Percentiles rank a stretch among this genome's conserved stretches.
These are phyloP conservation scores for Poeciliopsis occidentalis DNA, from an alignment of 2,113 vertebrate species.

Conservation along the genomic window DNA sequence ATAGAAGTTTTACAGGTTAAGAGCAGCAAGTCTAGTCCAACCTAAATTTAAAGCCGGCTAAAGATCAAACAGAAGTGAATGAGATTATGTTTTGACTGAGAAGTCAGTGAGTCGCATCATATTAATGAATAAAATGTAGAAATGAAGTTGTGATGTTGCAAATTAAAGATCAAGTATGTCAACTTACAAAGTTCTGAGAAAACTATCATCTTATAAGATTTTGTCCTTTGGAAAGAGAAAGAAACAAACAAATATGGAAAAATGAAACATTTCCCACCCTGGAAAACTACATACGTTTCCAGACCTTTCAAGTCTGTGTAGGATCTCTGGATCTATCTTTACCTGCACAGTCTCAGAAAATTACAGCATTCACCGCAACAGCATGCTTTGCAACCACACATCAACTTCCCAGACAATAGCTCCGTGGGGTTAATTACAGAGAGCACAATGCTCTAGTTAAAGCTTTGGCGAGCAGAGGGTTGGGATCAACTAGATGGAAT, in stretches of 20 bases:
- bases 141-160: too few relatives aligned
- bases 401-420: slow-evolving; percentile 5
- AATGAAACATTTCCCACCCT: not conserved
- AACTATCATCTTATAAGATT: not conserved
- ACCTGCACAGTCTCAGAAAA: not conserved
- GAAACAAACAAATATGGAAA: not conserved
- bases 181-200: not conserved
- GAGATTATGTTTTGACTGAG: too few relatives aligned
- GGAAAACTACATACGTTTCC: not conserved
- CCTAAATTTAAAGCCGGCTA: too few relatives aligned
- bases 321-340: not conserved
- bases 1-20: too few relatives aligned
- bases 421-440: not conserved
- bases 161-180: too few relatives aligned
- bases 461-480: not conserved
- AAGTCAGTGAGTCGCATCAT: too few relatives aligned
- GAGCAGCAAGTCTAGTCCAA: too few relatives aligned
- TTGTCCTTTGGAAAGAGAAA: not conserved
- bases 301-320: not conserved
- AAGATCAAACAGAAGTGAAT: too few relatives aligned
- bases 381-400: slow-evolving; percentile 3
- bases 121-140: too few relatives aligned
- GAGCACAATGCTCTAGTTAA: not conserved
- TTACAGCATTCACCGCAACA: slow-evolving; percentile 1
- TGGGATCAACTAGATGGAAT: not conserved